Conservation (phyloP, 2,888 invertebrate species). For the Agelastica alni region DNA sequence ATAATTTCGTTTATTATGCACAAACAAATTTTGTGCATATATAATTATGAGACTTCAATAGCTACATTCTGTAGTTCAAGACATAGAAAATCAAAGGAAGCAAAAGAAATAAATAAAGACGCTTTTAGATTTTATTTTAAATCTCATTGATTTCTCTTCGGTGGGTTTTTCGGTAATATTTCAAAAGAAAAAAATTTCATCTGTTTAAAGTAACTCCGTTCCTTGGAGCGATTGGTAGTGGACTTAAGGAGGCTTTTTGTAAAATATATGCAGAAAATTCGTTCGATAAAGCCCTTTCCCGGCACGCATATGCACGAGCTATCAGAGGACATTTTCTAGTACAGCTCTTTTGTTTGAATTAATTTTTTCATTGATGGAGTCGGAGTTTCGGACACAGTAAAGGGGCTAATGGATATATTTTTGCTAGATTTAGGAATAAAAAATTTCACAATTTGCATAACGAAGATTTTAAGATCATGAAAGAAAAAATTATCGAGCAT, state of each 20-base stretch:
- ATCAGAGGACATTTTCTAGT: constrained; percentile 39
- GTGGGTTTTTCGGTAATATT: too few species aligned
- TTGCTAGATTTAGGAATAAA: constrained; percentile 31
- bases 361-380: constrained; percentile 23
- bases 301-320: constrained; percentile 45
- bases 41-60: constrained; percentile 34
- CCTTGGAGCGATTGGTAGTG: constrained; percentile 39
- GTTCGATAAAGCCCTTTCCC: constrained; percentile 16
- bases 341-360: constrained; percentile 38
- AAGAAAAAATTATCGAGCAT: constrained; percentile 31
- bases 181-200: too few species aligned
- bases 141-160: too few species aligned
- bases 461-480: constrained; percentile 31
- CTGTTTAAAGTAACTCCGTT: too few species aligned
- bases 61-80: constrained; percentile 29
- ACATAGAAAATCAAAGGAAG: constrained; percentile 29
- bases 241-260: constrained; percentile 36
- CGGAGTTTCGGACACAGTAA: constrained; percentile 36
- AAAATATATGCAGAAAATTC: constrained; percentile 21
- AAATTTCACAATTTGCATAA: constrained; percentile 25
- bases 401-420: constrained; percentile 34
- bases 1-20: constrained; percentile 18
- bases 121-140: constrained; percentile 36
- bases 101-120: constrained; percentile 31
- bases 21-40: constrained; percentile 25